Evolutionary conservation across 2,888 invertebrate species (phyloP).

Genomic region (Serrognathus titanus): DNA sequence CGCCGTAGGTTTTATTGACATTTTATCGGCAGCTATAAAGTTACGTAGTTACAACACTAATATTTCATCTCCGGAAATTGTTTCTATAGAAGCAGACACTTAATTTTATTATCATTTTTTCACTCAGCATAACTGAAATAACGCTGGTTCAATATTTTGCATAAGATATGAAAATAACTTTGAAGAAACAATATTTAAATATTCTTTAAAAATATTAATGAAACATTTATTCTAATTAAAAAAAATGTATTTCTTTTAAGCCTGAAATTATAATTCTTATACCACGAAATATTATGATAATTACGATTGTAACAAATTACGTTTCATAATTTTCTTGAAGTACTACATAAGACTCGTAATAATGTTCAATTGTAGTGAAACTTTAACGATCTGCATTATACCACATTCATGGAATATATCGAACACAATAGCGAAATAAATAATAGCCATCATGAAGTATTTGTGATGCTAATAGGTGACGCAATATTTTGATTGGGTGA

Average conservation of each 20-base stretch:
- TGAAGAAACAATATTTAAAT: too few relatives aligned
- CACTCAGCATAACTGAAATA: too few relatives aligned
- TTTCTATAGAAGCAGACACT: too few relatives aligned
- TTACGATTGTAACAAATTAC: not conserved
- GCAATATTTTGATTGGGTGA: constrained; percentile 7
- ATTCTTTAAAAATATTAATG: too few relatives aligned
- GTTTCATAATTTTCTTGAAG: not conserved
- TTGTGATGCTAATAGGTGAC: constrained; percentile 5
- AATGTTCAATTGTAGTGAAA: not conserved
- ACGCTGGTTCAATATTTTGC: too few relatives aligned
- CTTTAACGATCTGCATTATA: not conserved
- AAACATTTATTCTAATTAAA: too few relatives aligned
- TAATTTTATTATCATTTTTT: too few relatives aligned
- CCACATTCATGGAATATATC: not conserved
- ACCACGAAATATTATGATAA: too few relatives aligned
- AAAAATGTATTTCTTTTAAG: too few relatives aligned
- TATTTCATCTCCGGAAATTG: too few relatives aligned
- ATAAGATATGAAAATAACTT: too few relatives aligned
- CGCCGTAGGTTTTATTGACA: constrained; percentile 4
- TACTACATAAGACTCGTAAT: not conserved
- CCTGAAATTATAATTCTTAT: too few relatives aligned
- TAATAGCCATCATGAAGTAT: not conserved
- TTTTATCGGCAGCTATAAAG: constrained; percentile 14
- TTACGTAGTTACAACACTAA: constrained; percentile 4
- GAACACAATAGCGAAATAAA: constrained; percentile 1